Base-by-base conservation (phyloP, 1,140 invertebrate genomes). In the Macrobrachium rosenbergii region DNA sequence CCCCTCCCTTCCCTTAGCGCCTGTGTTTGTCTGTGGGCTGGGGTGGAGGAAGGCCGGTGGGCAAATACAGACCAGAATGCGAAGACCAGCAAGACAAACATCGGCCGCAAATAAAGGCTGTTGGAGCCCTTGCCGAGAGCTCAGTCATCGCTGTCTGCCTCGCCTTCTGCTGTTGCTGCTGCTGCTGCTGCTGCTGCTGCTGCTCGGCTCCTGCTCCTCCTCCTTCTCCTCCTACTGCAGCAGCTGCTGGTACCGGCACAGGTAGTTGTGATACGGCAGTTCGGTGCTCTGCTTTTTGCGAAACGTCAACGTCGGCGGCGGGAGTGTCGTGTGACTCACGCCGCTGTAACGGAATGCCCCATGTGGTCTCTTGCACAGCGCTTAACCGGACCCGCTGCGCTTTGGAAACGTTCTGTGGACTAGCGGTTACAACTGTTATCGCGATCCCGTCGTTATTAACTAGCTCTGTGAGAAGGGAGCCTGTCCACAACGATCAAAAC, bases 31-130 rank as follows among this genome's bases (percentile, higher is more conserved):
- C 62, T 67, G 62, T 81, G 79, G 79, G 79, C 37, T 81, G 79
- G 79, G 79, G 62, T 67, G 79, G 60, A 81, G 62, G 79, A 43
- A 81, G 79, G 79, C 79, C 79, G 62, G 12, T 82, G 81, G 81
- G 81, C 81, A 82, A 82, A 82, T 82, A 82, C 45, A 67, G 79
- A 37, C 80, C 81, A 82, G 79, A 67, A 82, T 59, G 67, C 67
- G 19, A 73, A 82, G 81, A 82, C 81, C 81, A 73, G 67, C 81
- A 82, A 82, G 81, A 82, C 67, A 82, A 82, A 82, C 81, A 82
- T 43, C 81, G 43, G n/a, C 69, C 21, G 21, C 81, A 82, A 82
- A 82, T 82, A 82, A 82, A 82, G 81, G 64, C 81, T 73, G 67
- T 72, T 28, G 64, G 58, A 60, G 77, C 60, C 77, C 81, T 82